Base-by-base conservation (phyloP, 2,888 invertebrate species). In the Epinotia demarniana region DNA sequence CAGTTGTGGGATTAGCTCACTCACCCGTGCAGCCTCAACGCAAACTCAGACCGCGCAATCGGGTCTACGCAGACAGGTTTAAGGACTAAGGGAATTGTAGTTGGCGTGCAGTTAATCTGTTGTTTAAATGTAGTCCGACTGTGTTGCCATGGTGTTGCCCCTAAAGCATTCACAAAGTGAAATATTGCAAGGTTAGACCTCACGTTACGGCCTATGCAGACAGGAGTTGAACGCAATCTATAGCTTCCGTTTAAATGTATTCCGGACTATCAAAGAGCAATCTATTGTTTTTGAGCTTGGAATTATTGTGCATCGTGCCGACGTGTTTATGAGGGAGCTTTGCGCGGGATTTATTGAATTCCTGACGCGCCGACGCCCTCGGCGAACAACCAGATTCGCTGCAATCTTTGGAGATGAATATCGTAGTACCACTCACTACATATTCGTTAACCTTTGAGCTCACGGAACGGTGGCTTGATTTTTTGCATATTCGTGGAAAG, bases 1-100 rank as follows among this genome's bases (percentile, higher is more conserved):
- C 27, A 61, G 61, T 33, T 27, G 61, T 61, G 33, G 33, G 61
- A 27, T 61, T 23, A 33, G 61, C 53, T n/a, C 53, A 53, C 53
- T 53, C 53, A 53, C 53, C 53, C 53, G 53, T 53, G 16, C 6
- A 53, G 53, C 53, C 53, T 53, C n/a, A 53, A 53, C 53, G n/a
- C 53, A 53, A 53, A 53, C n/a, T 53, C 53, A 53, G n/a, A n/a
- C 53, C 53, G 8, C 53, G 8, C n/a, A n/a, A n/a, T 53, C 53
- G 6, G n/a, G n/a, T n/a, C n/a, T n/a, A 53, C 53, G 53, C 53
- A 53, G 53, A 53, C n/a, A 16, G 8, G n/a, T 53, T n/a, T 5
- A 53, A 53, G n/a, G 53, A 53, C n/a, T 53, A n/a, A 49, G 49
- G n/a, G 5, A 49, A 16, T 16, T 49, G 49, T 16, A 16, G 49